Conservation (phyloP, 2,797 vertebrate genomes). For the Thamnophis elegans region DNA sequence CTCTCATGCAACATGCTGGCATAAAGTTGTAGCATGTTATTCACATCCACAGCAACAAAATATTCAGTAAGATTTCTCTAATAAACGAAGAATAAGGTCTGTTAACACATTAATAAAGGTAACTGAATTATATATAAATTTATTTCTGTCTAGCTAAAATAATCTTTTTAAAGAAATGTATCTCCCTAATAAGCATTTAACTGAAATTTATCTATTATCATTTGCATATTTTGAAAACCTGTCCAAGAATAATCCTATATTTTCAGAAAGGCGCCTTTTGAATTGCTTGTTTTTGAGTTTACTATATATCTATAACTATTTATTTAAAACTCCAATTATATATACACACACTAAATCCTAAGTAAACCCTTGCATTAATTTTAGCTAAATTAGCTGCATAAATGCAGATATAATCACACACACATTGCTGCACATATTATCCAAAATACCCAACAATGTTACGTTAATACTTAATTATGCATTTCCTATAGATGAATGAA, state of each 20-base stretch:
- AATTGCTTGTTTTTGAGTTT: background rate
- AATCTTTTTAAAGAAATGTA: constrained; percentile 5
- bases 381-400: background rate
- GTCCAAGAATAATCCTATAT: background rate
- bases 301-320: background rate
- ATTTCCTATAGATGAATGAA: background rate
- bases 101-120: constrained; percentile 35
- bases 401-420: background rate
- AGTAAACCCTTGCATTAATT: background rate
- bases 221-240: constrained; percentile 3
- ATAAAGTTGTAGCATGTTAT: constrained; percentile 96
- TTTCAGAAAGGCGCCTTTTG: background rate
- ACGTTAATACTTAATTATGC: background rate
- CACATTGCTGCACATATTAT: background rate
- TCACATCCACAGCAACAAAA: constrained; percentile 97
- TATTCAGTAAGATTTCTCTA: constrained; percentile 99
- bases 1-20: constrained; percentile 97
- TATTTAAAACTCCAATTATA: background rate
- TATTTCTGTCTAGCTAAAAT: constrained; percentile 19
- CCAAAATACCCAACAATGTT: background rate
- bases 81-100: constrained; percentile 48
- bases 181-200: constrained; percentile 4
- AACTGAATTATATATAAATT: constrained; percentile 14
- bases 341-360: background rate
- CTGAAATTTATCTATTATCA: constrained; percentile 32